Conservation (phyloP, 2,797 vertebrate species). For the Sebastes itinus region DNA sequence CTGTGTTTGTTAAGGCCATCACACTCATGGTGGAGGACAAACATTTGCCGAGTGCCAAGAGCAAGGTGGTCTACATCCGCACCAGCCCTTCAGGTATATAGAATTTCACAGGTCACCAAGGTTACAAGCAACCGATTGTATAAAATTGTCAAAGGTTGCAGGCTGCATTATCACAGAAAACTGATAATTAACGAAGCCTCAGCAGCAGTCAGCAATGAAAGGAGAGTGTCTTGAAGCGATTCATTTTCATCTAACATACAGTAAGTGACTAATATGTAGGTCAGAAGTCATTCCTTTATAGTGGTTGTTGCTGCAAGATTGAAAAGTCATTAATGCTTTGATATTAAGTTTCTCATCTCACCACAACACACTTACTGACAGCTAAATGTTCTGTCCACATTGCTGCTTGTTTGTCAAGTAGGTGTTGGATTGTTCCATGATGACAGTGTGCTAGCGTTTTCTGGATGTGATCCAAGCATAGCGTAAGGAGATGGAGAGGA, state of each 20-base stretch:
- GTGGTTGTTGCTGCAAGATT: background rate
- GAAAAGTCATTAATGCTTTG: too few relatives aligned
- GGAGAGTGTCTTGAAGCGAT: background rate
- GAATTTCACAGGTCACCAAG: background rate
- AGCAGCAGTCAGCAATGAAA: background rate
- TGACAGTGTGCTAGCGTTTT: slow-evolving; percentile 9
- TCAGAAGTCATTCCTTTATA: background rate
- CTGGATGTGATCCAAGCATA: slow-evolving; percentile 29
- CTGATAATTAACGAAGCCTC: background rate
- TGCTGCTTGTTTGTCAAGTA: slow-evolving; percentile 1
- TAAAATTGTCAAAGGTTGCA: background rate
- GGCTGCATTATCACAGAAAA: background rate
- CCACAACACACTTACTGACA: background rate
- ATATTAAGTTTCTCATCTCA: background rate
- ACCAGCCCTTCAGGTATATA: slow-evolving; percentile 89
- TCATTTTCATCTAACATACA: background rate
- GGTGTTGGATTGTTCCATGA: background rate
- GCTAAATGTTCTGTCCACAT: background rate
- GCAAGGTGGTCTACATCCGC: slow-evolving; percentile 93
- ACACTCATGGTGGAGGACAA: slow-evolving; percentile 93
- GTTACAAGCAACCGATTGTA: background rate
- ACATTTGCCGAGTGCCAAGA: slow-evolving; percentile 92
- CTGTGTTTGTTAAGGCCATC: slow-evolving; percentile 95
- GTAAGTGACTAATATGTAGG: background rate
- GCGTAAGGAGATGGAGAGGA: slow-evolving; percentile 23